These are phyloP conservation scores for Whitmania pigra DNA, from an alignment of 1,140 invertebrate genomes.

Conservation along the genomic window DNA sequence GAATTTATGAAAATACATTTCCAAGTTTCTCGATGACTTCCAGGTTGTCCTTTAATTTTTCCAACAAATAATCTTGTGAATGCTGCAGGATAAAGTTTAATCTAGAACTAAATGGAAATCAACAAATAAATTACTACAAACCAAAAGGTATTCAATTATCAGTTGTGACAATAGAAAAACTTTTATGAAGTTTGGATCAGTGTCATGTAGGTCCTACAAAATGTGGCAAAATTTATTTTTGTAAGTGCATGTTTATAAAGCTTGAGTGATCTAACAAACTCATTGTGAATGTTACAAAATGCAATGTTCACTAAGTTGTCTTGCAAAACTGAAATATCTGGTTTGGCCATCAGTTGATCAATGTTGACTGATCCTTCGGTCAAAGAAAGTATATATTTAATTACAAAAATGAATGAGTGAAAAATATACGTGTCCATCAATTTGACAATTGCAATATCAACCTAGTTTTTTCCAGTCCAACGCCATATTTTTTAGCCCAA, in stretches of 20 bases:
- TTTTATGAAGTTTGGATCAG: no score
- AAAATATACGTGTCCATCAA: no score
- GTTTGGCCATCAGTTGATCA: background rate
- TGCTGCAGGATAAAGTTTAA: background rate
- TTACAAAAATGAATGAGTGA: background rate
- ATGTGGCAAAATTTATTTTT: background rate
- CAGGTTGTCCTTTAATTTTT: background rate
- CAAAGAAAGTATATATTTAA: background rate
- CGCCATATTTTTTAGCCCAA: background rate
- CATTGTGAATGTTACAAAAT: conserved; percentile 5
- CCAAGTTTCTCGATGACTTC: background rate
- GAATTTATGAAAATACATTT: background rate
- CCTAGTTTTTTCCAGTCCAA: conserved; percentile 8
- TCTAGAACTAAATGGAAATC: no score
- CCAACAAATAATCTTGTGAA: conserved; percentile 1
- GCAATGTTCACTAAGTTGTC: conserved; percentile 6
- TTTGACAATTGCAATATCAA: background rate
- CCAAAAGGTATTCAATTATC: no score
- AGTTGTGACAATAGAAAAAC: no score
- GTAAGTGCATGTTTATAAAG: background rate
- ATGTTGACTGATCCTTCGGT: background rate
- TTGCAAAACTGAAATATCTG: background rate
- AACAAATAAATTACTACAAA: no score
- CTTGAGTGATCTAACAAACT: background rate
- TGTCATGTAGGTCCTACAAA: background rate